Base-by-base conservation (phyloP, 2,888 invertebrate genomes). In the Aelia acuminata region DNA sequence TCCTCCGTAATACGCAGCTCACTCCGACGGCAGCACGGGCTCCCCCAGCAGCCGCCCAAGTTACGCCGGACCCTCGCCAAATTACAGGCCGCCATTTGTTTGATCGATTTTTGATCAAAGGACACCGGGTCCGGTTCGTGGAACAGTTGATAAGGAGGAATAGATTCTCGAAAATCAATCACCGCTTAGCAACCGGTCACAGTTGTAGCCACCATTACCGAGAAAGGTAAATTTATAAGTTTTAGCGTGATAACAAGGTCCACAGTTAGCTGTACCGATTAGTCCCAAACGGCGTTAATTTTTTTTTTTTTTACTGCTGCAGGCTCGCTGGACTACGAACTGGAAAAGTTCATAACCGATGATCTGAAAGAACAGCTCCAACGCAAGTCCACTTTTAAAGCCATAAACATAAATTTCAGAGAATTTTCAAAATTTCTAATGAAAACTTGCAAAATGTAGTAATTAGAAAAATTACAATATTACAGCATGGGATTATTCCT, bases 71-170 rank as follows among this genome's bases (percentile, higher is more conserved):
- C 10, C 11, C 63, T 63, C 63, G 15, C 63, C 63, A 63, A 63
- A 63, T 63, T 63, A 63, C 63, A 63, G 63, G 63, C 63, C 63
- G 63, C 63, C 63, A 63, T 63, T 63, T 63, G 31, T 63, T 63
- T 63, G 63, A 63, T 63, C 63, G 63, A 15, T 63, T 63, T 63
- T 63, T 63, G 63, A 63, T 63, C 63, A 63, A 63, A 63, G 63
- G 15, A 31, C 26, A 11, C 53, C 31, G 26, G 18, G 31, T 31
- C 63, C 63, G 63, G 63, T 63, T 63, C 63, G 63, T 15, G 63
- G 63, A 63, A 63, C 63, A 26, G 31, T 63, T 31, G 15, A 15
- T 15, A 31, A 13, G 15, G 31, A 63, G 63, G 26, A 63, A 57
- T 26, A 4, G 63, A 11, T 31, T 31, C 63, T 18, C 18, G 31